Evolutionary conservation across 2,113 vertebrate species (phyloP).

Genomic region (Peucedramus taeniatus): DNA sequence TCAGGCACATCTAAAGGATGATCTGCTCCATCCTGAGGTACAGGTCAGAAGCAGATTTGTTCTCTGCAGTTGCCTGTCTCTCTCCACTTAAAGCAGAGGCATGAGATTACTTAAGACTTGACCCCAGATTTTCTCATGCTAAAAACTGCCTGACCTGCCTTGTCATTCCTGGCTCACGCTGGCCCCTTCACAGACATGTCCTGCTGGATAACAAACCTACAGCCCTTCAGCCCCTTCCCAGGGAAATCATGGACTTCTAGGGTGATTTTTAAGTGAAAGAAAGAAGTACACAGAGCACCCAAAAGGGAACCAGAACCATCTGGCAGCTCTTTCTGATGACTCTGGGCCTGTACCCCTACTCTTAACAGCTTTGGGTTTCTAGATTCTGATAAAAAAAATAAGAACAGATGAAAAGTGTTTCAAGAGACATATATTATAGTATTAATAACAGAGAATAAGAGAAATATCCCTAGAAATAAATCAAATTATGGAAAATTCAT

Average conservation of each 20-base stretch:
- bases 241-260: neutral
- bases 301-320: neutral
- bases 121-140: neutral
- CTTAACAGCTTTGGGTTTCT: neutral
- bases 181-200: neutral
- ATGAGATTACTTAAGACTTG: neutral
- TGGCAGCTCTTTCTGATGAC: neutral
- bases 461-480: neutral
- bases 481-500: neutral
- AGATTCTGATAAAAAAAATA: neutral
- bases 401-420: neutral
- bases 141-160: neutral
- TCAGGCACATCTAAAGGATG: neutral
- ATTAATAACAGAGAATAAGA: neutral
- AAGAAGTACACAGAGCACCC: neutral
- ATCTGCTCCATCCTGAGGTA: neutral
- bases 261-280: neutral
- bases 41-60: neutral
- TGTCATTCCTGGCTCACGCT: neutral
- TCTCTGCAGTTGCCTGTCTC: neutral
- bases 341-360: rapidly evolving
- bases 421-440: neutral
- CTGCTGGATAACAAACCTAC: neutral
- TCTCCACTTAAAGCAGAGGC: neutral
- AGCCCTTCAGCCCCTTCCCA: neutral